Percentiles rank a stretch among this genome's conserved stretches.
phyloP scores from a whole-genome alignment of 2,888 invertebrate species.

The Agelastica alni region DNA sequence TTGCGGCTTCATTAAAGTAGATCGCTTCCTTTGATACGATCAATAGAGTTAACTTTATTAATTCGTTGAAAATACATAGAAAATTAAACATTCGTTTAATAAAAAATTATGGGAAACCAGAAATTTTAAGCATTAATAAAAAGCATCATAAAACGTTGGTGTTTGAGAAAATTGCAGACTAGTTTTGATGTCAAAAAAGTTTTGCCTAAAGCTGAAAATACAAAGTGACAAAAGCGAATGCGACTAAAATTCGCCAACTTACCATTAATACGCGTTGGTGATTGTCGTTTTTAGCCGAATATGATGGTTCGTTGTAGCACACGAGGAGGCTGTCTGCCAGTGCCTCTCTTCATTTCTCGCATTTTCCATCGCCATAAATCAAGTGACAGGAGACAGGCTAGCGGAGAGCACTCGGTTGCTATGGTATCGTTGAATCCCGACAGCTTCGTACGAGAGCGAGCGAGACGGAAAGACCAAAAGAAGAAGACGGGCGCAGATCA shows the following conservation, averaged over 20 bases:
- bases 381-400: slow-evolving; percentile 60
- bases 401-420: slow-evolving; percentile 58
- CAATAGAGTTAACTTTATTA: too few species aligned
- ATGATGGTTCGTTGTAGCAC: slow-evolving; percentile 41
- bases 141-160: too few species aligned
- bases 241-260: slow-evolving; percentile 21
- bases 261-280: slow-evolving; percentile 36
- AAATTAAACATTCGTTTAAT: too few species aligned
- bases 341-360: slow-evolving; percentile 61
- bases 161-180: too few species aligned
- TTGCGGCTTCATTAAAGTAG: too few species aligned
- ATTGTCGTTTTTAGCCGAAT: slow-evolving; percentile 39
- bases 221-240: slow-evolving; percentile 14
- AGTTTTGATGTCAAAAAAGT: too few species aligned
- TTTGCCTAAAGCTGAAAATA: slow-evolving; percentile 7
- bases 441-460: slow-evolving; percentile 47
- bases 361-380: slow-evolving; percentile 61
- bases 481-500: slow-evolving; percentile 48
- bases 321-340: slow-evolving; percentile 51
- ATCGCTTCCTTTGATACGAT: too few species aligned
- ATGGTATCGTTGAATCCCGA: slow-evolving; percentile 60
- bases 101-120: too few species aligned
- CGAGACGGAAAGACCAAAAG: slow-evolving; percentile 19
- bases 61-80: too few species aligned
- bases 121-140: too few species aligned